Base-by-base conservation (phyloP, 92 coral and sea anemone species). In the Porites divaricata region DNA sequence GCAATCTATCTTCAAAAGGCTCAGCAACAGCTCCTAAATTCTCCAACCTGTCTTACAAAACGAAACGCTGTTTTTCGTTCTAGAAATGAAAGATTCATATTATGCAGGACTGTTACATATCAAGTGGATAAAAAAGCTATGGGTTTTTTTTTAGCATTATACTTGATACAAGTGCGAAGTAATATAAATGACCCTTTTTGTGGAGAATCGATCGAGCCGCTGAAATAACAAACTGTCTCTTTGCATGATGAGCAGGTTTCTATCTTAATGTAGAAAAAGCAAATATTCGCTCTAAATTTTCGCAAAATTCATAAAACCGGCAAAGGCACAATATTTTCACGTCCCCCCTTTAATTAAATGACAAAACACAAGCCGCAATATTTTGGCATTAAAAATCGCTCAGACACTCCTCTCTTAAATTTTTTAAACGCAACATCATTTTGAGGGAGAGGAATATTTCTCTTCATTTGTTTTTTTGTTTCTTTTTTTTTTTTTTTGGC, bases 1-100 rank as follows among this genome's bases (percentile, higher is more conserved):
- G 66, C 63, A 26, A 67, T 80, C 69, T 67, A 56, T 26, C 63
- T 80, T 80, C 20, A 52, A 80, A 67, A 67, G 25, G 15, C 49
- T 75, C 45, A 35, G 45, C 45, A 49, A 11, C 24, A 56, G 67
- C 25, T 49, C 14, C 0, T 7, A 23, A 57, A 57, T 56, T 9
- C 48, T 16, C 61, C 35, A 13, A 9, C 62, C 76, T 72, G 61
- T n/a, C 61, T 5, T 13, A 1, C 3, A n/a, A 8, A 11, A 54
- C 59, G 10, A 13, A 15, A 54, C 59, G 2, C 59, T 8, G 59
- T 54, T 11, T 11, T 15, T 54, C 59, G 16, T 54, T 54, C 12
- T 53, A 11, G 58, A 53, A 53, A 53, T 10, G 58, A 53, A 53
- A 35, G 45, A 53, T 14, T 53, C 58, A 14, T 53, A 53, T 53